A percentile compares a stretch with the other conserved stretches of the same genome.
Conservation (phyloP, 2,888 invertebrate genomes). For the Hypomecis atomaria region DNA sequence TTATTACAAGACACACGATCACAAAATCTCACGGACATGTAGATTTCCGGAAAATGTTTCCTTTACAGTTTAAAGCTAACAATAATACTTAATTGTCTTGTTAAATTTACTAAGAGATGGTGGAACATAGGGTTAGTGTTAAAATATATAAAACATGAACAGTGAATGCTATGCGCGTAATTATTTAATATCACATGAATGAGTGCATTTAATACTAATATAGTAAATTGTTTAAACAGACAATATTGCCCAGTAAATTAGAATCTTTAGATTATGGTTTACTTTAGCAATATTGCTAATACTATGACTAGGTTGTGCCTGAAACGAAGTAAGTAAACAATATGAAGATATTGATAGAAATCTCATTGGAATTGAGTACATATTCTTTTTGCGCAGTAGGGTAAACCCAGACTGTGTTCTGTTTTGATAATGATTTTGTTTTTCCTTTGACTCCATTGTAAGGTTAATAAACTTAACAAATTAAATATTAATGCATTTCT, state of each 20-base stretch:
- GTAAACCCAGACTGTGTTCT: no score
- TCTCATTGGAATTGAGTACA: no score
- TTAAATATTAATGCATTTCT: no score
- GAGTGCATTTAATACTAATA: conserved; percentile 71
- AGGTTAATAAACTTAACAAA: no score
- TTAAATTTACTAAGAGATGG: conserved; percentile 14
- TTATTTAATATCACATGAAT: conserved; percentile 77
- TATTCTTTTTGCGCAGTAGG: no score
- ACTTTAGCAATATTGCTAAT: conserved; percentile 16
- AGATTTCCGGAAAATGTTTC: no score
- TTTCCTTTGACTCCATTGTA: no score
- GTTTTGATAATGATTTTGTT: no score
- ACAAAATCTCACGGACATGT: no score
- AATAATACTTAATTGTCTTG: not conserved
- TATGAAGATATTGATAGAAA: no score
- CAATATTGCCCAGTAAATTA: conserved; percentile 25
- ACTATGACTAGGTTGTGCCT: conserved; percentile 41
- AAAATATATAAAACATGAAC: conserved; percentile 51
- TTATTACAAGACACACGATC: no score
- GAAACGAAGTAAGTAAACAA: conserved; percentile 16
- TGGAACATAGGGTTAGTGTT: conserved; percentile 35
- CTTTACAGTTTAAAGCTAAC: no score
- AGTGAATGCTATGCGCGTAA: conserved; percentile 59
- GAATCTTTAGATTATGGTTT: conserved; percentile 11
- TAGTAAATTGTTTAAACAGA: conserved; percentile 30